Evolutionary conservation across 2,888 invertebrate genomes (phyloP).

Genomic region (Penaeus monodon): DNA sequence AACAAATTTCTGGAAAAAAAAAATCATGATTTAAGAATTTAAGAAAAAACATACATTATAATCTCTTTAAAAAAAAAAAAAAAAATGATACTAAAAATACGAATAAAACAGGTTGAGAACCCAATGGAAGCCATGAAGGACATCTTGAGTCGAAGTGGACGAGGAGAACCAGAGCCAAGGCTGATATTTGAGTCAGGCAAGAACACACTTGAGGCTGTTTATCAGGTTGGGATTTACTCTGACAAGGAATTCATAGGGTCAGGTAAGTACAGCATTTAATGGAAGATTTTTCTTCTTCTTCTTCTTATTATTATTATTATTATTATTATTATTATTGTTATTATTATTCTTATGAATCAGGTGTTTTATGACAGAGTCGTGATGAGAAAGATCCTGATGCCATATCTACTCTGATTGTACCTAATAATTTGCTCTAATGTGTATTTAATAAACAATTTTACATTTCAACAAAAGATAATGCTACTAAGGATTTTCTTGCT

Average conservation of each 20-base stretch:
- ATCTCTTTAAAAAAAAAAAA: background rate
- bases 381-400: too few species aligned
- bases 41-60: too few species aligned
- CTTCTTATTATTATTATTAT: background rate
- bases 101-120: conserved; percentile 40
- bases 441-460: too few species aligned
- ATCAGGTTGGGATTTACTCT: conserved; percentile 88
- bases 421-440: too few species aligned
- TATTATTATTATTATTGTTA: background rate
- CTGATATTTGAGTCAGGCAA: conserved; percentile 83
- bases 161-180: conserved; percentile 80
- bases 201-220: conserved; percentile 86
- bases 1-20: too few species aligned
- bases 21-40: too few species aligned
- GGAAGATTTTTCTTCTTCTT: background rate
- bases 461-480: too few species aligned
- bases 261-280: conserved; percentile 74
- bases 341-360: background rate
- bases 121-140: conserved; percentile 29
- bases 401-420: too few species aligned
- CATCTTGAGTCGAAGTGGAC: conserved; percentile 36
- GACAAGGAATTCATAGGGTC: conserved; percentile 84
- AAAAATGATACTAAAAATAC: background rate
- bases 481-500: too few species aligned
- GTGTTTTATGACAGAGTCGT: background rate